Evolutionary conservation across 2,113 vertebrate genomes (phyloP), one percentile per base, ranked within the genome.

Genomic region (Marcusenius ussheri): DNA sequence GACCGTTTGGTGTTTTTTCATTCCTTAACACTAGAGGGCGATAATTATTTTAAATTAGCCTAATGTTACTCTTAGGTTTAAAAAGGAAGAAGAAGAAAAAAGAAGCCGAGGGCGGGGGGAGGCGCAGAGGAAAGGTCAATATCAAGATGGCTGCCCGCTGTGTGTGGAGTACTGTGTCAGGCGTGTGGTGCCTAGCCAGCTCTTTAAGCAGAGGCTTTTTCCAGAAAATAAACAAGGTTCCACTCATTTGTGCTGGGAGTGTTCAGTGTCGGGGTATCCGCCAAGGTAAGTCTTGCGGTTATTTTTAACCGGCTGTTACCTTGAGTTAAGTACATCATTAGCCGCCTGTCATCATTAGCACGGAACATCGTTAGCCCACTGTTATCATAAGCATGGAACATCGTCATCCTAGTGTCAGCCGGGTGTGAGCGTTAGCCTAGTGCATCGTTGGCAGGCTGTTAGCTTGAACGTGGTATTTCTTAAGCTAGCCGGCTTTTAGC

Each of bases 1-100:
- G 74, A 80, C 31, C 4, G 13, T 84, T 84, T 84, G 42, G 49
- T 87, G 17, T 31, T 39, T 27, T 17, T 56, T 56, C 50, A 50
- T 87, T 56, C 85, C 50, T 21, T 27, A 35, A 56, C 85, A 87
- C 47, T 87, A 87, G 85, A n/a, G 50, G 85, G 85, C 85, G 27
- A 50, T 53, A 56, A 56, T 39, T 27, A 51, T 19, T 53, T 17
- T 5, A 87, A 56, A 39, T 15, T 50, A 7, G 24, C 11, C 2
- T 1, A 15, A 1, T 8, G 8, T 39, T 10, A 17, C 4, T 3
- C 13, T 4, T n/a, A 47, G 31, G 49, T 31, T 13, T 56, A 31
- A 53, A 87, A 27, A 24, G 19, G 31, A 53, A 87, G 83, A 87
- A 47, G 85, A 87, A 35, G 27, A 87, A 87, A 7, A 87, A 77